Conservation (phyloP, 2,797 vertebrate species). For the Geotrypetes seraphini region DNA sequence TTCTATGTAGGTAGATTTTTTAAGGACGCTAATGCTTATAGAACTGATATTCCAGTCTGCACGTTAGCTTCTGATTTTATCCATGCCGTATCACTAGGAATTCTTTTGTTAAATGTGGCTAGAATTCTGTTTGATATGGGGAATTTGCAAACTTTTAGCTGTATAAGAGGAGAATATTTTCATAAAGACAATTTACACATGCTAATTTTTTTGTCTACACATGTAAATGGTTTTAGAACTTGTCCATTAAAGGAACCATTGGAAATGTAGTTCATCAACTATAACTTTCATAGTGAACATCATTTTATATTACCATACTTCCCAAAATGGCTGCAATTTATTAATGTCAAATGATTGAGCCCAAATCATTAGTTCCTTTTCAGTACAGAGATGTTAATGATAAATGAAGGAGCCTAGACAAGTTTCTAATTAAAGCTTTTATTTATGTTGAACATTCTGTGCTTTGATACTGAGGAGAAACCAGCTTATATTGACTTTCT, state of each 20-base stretch:
- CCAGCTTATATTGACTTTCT: slow-evolving; percentile 24
- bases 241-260: slow-evolving; percentile 43
- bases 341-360: slow-evolving; percentile 54
- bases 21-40: too few species aligned
- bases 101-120: too few species aligned
- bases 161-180: not conserved
- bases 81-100: too few species aligned
- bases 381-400: slow-evolving; percentile 46
- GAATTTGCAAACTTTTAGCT: not conserved
- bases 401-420: slow-evolving; percentile 30
- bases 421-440: slow-evolving; percentile 37
- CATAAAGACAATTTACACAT: not conserved
- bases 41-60: too few species aligned
- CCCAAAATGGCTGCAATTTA: slow-evolving; percentile 54
- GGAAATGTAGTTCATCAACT: slow-evolving; percentile 48
- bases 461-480: slow-evolving; percentile 20
- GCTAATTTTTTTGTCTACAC: too few species aligned
- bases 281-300: slow-evolving; percentile 50
- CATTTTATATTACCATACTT: slow-evolving; percentile 51
- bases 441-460: slow-evolving; percentile 19
- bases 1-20: too few species aligned
- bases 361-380: slow-evolving; percentile 45
- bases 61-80: too few species aligned
- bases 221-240: slow-evolving; percentile 19
- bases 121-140: too few species aligned